These are phyloP conservation scores for Chelonus insularis DNA, from an alignment of 1,140 invertebrate species.

Conservation along the genomic window DNA sequence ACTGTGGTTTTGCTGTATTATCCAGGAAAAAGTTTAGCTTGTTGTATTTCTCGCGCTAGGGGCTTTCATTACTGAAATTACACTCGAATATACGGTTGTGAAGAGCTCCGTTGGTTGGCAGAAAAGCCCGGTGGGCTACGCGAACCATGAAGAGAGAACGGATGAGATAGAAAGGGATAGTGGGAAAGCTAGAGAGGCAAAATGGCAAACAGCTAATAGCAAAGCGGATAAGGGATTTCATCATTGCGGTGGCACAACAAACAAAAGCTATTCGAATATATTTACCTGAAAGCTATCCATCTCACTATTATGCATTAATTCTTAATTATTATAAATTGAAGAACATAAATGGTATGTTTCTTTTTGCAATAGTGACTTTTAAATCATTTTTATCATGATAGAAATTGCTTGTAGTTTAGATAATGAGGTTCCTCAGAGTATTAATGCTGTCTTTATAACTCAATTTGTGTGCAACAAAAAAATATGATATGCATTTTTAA, in stretches of 20 bases:
- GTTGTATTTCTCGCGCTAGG: conserved; percentile 18
- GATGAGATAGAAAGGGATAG: no score
- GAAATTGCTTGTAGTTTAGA: no score
- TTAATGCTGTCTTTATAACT: no score
- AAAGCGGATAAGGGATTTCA: conserved; percentile 25
- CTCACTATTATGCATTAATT: not conserved
- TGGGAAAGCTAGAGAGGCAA: conserved; percentile 20
- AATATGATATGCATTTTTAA: no score
- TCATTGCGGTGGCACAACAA: not conserved
- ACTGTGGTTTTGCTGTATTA: conserved; percentile 15
- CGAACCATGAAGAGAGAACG: not conserved
- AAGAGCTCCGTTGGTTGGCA: not conserved
- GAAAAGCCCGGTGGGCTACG: not conserved
- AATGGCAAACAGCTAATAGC: conserved; percentile 27
- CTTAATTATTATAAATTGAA: no score
- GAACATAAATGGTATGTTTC: no score
- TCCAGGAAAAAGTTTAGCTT: conserved; percentile 18
- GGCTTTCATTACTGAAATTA: conserved; percentile 28
- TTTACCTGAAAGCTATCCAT: not conserved
- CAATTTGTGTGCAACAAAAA: no score
- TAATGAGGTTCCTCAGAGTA: no score
- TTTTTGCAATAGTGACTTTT: no score
- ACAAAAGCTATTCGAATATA: conserved; percentile 11
- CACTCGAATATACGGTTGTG: conserved; percentile 18
- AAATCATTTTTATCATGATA: no score